Conservation (phyloP, 2,797 vertebrate genomes). For the Falco novaeseelandiae region DNA sequence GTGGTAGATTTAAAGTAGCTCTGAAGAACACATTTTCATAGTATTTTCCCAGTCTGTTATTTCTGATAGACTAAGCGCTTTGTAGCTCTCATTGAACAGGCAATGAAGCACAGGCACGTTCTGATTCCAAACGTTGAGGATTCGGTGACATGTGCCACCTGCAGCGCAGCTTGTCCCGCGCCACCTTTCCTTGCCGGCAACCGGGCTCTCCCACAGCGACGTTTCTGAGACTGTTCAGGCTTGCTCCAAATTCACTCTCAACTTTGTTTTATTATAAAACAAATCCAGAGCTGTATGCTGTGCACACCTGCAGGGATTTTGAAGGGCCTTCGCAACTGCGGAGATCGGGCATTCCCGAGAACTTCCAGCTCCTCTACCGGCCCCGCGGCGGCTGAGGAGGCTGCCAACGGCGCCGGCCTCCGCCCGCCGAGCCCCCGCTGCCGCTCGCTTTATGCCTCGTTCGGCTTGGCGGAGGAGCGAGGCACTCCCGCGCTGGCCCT, state of each 20-base stretch:
- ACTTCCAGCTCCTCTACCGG: not conserved
- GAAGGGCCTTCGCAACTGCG: not conserved
- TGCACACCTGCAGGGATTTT: not conserved
- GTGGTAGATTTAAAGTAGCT: not conserved
- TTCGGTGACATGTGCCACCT: not conserved
- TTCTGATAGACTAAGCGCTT: not conserved
- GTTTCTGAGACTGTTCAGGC: not conserved
- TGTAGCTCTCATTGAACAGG: not conserved
- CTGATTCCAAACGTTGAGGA: not conserved
- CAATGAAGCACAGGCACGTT: not conserved
- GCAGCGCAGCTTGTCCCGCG: fast-evolving
- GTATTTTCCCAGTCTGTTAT: not conserved
- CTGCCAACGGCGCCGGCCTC: fast-evolving
- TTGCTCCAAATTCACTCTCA: not conserved
- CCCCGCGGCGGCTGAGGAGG: not conserved
- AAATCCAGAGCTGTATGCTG: fast-evolving
- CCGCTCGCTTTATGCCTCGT: not conserved
- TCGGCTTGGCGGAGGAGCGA: too few relatives aligned
- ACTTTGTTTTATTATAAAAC: not conserved
- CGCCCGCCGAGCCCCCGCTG: not conserved
- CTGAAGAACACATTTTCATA: not conserved
- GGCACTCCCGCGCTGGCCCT: not conserved
- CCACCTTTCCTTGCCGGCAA: not conserved
- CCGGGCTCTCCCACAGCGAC: not conserved
- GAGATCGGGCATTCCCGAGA: fast-evolving